phyloP scores from a whole-genome alignment of 2,113 vertebrate genomes.

The Sinocyclocheilus maitianheensis region DNA sequence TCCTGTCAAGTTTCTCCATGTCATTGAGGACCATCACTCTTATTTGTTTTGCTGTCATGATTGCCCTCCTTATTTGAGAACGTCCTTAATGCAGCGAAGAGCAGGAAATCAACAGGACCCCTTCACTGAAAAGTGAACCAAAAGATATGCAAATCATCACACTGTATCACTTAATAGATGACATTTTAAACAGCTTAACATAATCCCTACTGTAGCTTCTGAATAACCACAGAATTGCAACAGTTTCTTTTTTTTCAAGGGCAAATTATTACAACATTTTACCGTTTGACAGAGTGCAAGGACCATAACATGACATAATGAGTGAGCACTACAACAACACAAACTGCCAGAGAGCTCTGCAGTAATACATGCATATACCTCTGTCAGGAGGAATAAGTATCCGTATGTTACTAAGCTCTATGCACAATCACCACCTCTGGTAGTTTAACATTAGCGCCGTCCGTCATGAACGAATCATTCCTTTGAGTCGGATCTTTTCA shows the following conservation, averaged over 20 bases:
- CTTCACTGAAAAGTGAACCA: conserved; percentile 17
- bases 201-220: background rate
- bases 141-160: background rate
- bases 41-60: conserved; percentile 78
- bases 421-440: background rate
- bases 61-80: conserved; percentile 55
- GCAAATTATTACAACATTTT: conserved; percentile 4
- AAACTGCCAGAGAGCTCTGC: background rate
- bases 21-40: conserved; percentile 81
- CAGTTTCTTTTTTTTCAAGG: background rate
- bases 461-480: background rate
- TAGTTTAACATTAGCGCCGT: background rate
- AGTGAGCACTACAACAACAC: background rate
- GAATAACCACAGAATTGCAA: background rate
- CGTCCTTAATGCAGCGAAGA: conserved; percentile 58
- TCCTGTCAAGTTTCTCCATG: conserved; percentile 86
- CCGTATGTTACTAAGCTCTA: background rate
- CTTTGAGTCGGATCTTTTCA: background rate
- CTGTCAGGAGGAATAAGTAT: background rate
- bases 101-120: conserved; percentile 30
- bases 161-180: background rate
- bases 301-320: background rate
- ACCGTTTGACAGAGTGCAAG: background rate
- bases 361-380: background rate
- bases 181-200: background rate